Base-by-base conservation (phyloP, 2,113 vertebrate species). In the Caranx melampygus region DNA sequence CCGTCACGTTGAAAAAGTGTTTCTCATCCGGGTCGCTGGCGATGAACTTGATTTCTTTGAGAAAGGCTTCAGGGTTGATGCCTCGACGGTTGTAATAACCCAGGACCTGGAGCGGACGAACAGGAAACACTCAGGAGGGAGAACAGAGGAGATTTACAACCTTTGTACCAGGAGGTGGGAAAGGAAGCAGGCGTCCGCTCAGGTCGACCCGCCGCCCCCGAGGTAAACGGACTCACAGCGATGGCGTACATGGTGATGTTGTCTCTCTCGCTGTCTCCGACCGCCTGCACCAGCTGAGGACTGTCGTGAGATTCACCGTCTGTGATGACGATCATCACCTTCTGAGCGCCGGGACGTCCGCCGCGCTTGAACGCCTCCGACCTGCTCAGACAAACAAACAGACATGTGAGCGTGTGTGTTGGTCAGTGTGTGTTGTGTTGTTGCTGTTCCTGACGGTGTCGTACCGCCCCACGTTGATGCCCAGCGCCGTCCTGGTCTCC, bases 311-410 rank as follows among this genome's bases (percentile, higher is more conserved):
- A 99, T 72, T 99, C 98, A 45, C 98, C 98, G 0, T 99, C 98
- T 3, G 98, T 99, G 91, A 99, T 98, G 55, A 99, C 97, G 14
- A 99, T 97, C 97, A 99, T 98, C 84, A 99, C 97, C 70, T 99
- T 96, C 93, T 96, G 96, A 68, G 98, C 97, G 0, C 97, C 98
- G 34, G 95, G 96, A 13, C 98, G 95, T 20, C 97, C 97, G 0
- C 98, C 98, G 3, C 95, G 96, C 87, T 95, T 94, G 88, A 98
- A 99, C 0, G 95, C 98, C 88, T 97, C 95, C 0, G 96, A 81
- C 45, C 92, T 93, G 75, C 13, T 55, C 0, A 0, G n/a, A 0
- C 45, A 15, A 3, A 35, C 5, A 52, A 4, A 31, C 14, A 5
- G 6, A 6, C 42, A 1, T 5, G n/a, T 20, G 31, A 44, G 21